These are phyloP conservation scores for Boleophthalmus pectinirostris DNA, from an alignment of 2,113 vertebrate species.

Conservation along the genomic window DNA sequence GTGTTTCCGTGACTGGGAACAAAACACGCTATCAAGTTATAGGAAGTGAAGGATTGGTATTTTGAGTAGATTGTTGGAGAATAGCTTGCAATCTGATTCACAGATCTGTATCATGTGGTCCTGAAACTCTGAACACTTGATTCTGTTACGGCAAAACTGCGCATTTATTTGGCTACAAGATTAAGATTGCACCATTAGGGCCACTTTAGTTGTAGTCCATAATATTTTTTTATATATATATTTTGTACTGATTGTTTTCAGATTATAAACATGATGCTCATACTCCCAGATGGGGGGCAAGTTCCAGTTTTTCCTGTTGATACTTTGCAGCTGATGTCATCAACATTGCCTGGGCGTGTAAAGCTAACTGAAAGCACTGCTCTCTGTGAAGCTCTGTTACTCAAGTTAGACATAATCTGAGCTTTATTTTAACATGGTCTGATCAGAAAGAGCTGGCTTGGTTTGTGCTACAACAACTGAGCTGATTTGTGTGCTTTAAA, in stretches of 20 bases:
- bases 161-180: not conserved
- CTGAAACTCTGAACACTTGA: not conserved
- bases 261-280: not conserved
- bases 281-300: too few relatives aligned
- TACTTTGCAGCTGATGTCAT: too few relatives aligned
- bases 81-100: not conserved
- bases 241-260: not conserved
- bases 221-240: not conserved
- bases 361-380: too few relatives aligned
- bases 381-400: too few relatives aligned
- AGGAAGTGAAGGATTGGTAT: slow-evolving; percentile 11
- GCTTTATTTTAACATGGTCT: too few relatives aligned
- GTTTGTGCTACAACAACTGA: too few relatives aligned
- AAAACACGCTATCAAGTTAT: slow-evolving; percentile 7
- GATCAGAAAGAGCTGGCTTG: too few relatives aligned
- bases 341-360: too few relatives aligned
- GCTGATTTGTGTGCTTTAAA: too few relatives aligned
- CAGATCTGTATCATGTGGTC: not conserved
- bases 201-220: not conserved
- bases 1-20: not conserved
- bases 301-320: too few relatives aligned
- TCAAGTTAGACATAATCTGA: too few relatives aligned
- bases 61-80: not conserved
- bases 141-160: not conserved
- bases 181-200: not conserved